Conservation (phyloP, 2,888 invertebrate genomes). For the Bugula neritina region DNA sequence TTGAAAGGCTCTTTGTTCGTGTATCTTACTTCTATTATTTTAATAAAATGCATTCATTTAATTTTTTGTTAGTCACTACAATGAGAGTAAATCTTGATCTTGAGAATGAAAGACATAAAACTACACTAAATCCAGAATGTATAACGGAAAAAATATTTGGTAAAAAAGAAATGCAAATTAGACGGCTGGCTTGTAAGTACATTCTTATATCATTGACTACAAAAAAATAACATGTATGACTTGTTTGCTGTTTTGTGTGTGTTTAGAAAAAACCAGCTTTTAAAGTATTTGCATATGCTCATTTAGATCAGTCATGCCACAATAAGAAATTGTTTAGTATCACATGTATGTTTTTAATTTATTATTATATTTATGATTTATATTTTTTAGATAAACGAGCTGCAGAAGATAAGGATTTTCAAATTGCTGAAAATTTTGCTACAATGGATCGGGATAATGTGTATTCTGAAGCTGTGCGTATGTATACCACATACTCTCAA, state of each 20-base stretch:
- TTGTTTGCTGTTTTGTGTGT: neutral
- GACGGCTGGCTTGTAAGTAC: slow-evolving; percentile 10
- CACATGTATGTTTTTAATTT: too few relatives aligned
- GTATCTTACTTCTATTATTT: too few relatives aligned
- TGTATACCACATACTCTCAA: neutral
- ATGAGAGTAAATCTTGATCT: neutral
- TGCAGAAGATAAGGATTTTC: neutral
- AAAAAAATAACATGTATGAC: neutral
- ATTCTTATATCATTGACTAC: neutral
- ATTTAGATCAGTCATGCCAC: too few relatives aligned
- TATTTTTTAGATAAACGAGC: slow-evolving; percentile 8
- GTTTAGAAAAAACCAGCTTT: too few relatives aligned
- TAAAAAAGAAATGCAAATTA: neutral
- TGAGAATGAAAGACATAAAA: neutral
- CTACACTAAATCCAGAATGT: neutral
- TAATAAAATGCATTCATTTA: too few relatives aligned
- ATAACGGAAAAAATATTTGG: neutral
- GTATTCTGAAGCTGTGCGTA: neutral
- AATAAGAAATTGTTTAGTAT: too few relatives aligned
- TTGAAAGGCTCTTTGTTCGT: too few relatives aligned
- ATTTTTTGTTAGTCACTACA: neutral
- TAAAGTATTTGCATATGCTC: too few relatives aligned
- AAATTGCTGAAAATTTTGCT: neutral
- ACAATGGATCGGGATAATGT: neutral
- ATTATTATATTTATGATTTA: too few relatives aligned